A percentile compares a stretch with the other conserved stretches of the same genome.
Conservation (phyloP, 2,113 vertebrate genomes). For the Climacteris rufus region DNA sequence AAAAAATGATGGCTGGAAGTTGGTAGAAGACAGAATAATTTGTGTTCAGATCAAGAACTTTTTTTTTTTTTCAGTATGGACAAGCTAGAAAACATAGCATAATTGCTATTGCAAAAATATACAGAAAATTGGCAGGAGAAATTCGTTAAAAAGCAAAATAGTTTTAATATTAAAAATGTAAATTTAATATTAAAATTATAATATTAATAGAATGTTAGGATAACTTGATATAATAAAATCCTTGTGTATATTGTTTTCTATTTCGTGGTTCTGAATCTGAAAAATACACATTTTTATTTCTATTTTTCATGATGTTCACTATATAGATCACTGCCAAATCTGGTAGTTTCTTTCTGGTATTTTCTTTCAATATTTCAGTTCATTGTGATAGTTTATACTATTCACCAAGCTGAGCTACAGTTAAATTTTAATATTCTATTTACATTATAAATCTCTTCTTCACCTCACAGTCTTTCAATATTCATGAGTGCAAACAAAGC, state of each 20-base stretch:
- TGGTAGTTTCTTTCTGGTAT: no score
- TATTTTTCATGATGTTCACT: background rate
- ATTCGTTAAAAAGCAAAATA: background rate
- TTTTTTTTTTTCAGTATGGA: background rate
- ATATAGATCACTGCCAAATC: background rate
- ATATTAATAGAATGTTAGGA: background rate
- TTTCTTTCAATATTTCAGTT: background rate
- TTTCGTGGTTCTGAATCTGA: background rate
- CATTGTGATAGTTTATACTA: background rate
- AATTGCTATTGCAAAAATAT: background rate
- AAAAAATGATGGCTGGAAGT: background rate
- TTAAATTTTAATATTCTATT: background rate
- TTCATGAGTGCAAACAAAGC: background rate
- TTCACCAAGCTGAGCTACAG: background rate
- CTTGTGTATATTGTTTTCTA: background rate
- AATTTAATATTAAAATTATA: background rate
- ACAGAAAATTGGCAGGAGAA: background rate
- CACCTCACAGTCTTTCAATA: background rate
- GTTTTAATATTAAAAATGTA: background rate
- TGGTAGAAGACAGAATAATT: background rate
- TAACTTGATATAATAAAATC: background rate
- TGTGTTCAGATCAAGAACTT: background rate
- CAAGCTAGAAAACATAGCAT: background rate
- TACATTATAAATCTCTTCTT: background rate
- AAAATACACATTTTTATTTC: background rate